Evolutionary conservation across 2,113 vertebrate genomes (phyloP), one percentile per base, ranked within the genome.

Genomic region (Nesoenas mayeri): DNA sequence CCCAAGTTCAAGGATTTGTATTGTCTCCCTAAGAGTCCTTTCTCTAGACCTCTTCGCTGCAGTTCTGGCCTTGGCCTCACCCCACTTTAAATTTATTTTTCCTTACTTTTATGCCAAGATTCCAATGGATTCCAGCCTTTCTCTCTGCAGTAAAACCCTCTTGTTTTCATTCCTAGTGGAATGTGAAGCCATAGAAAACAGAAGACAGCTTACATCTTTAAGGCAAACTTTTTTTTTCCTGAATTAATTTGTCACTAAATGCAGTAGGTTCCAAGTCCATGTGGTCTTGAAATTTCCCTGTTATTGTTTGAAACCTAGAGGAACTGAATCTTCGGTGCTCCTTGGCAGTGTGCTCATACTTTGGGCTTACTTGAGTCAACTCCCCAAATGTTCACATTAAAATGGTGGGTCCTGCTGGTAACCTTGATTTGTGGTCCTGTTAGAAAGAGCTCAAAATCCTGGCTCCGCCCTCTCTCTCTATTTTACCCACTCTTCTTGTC

Each of bases 41-140:
- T 80, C 32, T 56, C 42, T 56, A 58, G 62, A 50, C 4, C 2
- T 36, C 28, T 87, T 88, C 91, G 85, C 56, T 91, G 34, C 7
- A 62, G 15, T 42, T 88, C 60, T 90, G n/a, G 18, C 14, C 25
- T 83, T 93, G 48, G 64, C 38, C 24, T 86, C 56, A 25, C 8
- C 48, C 57, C 19, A 67, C 51, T 78, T 73, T 10, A 66, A 56
- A 51, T 94, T 74, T 89, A 7, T 34, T 88, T 94, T 94, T 80
- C 56, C 56, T 89, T 93, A 57, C n/a, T 38, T 66, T 74, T 79
- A 44, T 89, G 89, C 77, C 78, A 94, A 89, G 53, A 82, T 92
- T 95, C 66, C 65, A 81, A 56, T 34, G 40, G 31, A 85, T 92
- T 87, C 25, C 81, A 79, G 70, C 9, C 17, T 57, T 64, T 75